Percentiles rank a stretch among this genome's conserved stretches.
Evolutionary conservation across 1,140 invertebrate genomes (phyloP).

Genomic region (Ephestia elutella): DNA sequence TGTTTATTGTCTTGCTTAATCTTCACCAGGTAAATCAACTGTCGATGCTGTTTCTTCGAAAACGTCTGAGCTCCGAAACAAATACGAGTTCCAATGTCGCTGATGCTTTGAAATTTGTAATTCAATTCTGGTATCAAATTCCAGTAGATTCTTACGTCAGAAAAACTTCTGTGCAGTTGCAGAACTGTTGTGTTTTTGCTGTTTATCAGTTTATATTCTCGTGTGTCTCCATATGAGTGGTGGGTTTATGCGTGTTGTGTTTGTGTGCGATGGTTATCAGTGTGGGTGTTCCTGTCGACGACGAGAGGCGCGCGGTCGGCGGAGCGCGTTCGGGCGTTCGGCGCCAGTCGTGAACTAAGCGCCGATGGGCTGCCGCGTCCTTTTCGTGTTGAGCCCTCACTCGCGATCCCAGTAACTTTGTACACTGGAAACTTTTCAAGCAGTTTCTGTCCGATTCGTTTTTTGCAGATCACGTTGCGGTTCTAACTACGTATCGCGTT

Average conservation of each 20-base stretch:
- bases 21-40: neutral
- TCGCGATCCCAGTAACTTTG: slow-evolving; percentile 64
- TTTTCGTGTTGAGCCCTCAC: slow-evolving; percentile 45
- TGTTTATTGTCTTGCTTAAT: slow-evolving; percentile 16
- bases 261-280: slow-evolving; percentile 29
- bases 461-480: slow-evolving; percentile 32
- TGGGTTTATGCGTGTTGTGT: slow-evolving; percentile 25
- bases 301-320: slow-evolving; percentile 40
- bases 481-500: slow-evolving; percentile 32
- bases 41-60: too few species aligned
- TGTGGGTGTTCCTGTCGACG: slow-evolving; percentile 51
- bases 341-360: slow-evolving; percentile 57
- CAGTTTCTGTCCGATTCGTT: slow-evolving; percentile 40
- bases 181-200: slow-evolving; percentile 58
- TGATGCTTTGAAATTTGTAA: neutral
- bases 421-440: slow-evolving; percentile 69
- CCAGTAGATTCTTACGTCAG: slow-evolving; percentile 20
- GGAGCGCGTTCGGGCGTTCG: slow-evolving; percentile 32
- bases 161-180: slow-evolving; percentile 53
- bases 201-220: slow-evolving; percentile 57
- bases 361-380: slow-evolving; percentile 54
- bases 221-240: slow-evolving; percentile 32
- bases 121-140: slow-evolving; percentile 13
- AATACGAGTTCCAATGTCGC: too few species aligned
- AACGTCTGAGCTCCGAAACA: too few species aligned